Conservation (phyloP, 1,140 invertebrate genomes). For the Heliconius himera region DNA sequence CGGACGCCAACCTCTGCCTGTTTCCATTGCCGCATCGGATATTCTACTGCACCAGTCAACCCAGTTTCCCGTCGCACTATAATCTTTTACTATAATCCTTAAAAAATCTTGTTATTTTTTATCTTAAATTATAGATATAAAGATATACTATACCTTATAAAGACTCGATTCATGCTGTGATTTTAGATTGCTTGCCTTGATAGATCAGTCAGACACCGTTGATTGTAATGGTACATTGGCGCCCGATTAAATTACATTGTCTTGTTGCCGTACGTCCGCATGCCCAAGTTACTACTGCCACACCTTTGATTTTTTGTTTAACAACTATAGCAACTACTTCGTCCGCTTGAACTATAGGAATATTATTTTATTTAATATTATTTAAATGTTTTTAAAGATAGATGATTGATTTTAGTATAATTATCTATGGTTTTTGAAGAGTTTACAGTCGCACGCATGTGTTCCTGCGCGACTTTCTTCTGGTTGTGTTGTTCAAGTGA, state of each 20-base stretch:
- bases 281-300: neutral
- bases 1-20: constrained; percentile 41
- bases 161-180: neutral
- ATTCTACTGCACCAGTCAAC: constrained; percentile 10
- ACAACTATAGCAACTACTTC: neutral
- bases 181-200: neutral
- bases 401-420: too few relatives aligned
- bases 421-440: too few relatives aligned
- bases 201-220: neutral
- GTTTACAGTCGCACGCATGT: too few relatives aligned
- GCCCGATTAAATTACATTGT: neutral
- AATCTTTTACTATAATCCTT: neutral
- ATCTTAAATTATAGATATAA: too few relatives aligned
- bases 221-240: neutral
- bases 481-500: too few relatives aligned
- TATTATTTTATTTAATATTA: too few relatives aligned
- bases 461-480: too few relatives aligned
- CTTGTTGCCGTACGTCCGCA: neutral
- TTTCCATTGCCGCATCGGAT: constrained; percentile 29
- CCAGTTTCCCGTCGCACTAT: neutral
- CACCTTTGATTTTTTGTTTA: neutral
- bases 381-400: too few relatives aligned
- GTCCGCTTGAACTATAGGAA: too few relatives aligned
- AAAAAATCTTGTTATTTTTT: too few relatives aligned
- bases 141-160: too few relatives aligned